Base-by-base conservation (phyloP, 2,888 invertebrate genomes). In the Cacoxenus indagator region DNA sequence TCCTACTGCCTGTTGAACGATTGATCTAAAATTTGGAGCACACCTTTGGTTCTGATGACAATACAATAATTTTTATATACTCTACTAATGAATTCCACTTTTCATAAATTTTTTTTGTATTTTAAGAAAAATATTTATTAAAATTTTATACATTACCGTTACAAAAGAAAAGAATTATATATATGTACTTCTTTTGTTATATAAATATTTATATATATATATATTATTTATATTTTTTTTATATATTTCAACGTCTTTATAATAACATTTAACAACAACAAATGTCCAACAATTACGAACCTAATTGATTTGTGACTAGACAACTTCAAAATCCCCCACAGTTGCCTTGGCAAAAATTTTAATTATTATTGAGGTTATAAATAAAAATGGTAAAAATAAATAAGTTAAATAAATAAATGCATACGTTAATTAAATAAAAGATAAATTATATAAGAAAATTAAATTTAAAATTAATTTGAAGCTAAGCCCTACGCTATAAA, bases 341-440 rank as follows among this genome's bases (percentile, higher is more conserved):
- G 70, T 70, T 65, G 70, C 27, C 70, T 37, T 37, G 5, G 37
- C 37, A 37, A 11, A 37, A 37, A 37, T 14, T 14, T 8, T 11
- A 37, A 37, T 11, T 37, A 5, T 14, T 5, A n/a, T n/a, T n/a
- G n/a, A n/a, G n/a, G n/a, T n/a, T n/a, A n/a, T n/a, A n/a, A n/a
- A n/a, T 5, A 14, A 37, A 37, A 37, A 37, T 37, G 37, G 8
- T 37, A 37, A 14, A 37, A 48, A 48, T 62, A 68, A 59, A 64
- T 71, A 68, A 68, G 46, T 45, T 65, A 54, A 69, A 55, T 69
- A 73, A 72, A 68, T 75, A 70, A 68, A 64, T 62, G 70, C 65
- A 65, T 68, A 78, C 72, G 76, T 48, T 73, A 80, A 76, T 75
- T 65, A 67, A 68, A 68, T 68, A 73, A 70, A 71, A 68, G n/a